phyloP scores from a whole-genome alignment of 2,797 vertebrate genomes.

The Pantherophis vulpinus region DNA sequence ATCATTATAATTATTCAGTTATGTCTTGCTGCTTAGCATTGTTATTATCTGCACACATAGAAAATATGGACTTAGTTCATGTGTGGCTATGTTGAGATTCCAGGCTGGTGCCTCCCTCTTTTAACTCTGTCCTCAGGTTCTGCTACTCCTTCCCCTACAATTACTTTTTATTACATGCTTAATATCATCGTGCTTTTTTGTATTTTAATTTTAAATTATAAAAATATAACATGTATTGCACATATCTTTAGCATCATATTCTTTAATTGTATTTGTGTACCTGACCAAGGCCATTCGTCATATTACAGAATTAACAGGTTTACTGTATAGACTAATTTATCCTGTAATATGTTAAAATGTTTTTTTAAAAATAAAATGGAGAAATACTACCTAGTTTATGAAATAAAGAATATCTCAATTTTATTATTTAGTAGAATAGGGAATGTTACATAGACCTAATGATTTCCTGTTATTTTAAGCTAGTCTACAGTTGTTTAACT shows the following conservation, averaged over 20 bases:
- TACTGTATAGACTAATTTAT: neutral
- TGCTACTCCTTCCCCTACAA: neutral
- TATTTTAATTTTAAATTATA: neutral
- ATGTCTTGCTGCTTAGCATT: neutral
- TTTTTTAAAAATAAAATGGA: neutral
- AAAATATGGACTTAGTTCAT: neutral
- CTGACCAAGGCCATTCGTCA: neutral
- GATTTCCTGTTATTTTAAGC: neutral
- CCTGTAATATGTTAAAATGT: neutral
- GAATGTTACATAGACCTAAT: neutral
- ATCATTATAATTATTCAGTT: neutral
- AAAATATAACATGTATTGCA: neutral
- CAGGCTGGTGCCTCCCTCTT: neutral
- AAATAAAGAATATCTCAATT: neutral
- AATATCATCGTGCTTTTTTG: neutral
- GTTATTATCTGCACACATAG: too few species aligned
- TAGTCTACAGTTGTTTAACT: neutral
- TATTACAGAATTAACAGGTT: neutral
- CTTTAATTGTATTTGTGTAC: neutral
- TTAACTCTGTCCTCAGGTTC: neutral
- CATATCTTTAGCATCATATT: neutral
- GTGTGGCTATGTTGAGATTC: neutral
- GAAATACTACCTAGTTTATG: neutral
- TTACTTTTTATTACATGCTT: neutral
- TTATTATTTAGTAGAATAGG: neutral